Evolutionary conservation across 1,140 invertebrate species (phyloP).

Genomic region (Anthonomus grandis): DNA sequence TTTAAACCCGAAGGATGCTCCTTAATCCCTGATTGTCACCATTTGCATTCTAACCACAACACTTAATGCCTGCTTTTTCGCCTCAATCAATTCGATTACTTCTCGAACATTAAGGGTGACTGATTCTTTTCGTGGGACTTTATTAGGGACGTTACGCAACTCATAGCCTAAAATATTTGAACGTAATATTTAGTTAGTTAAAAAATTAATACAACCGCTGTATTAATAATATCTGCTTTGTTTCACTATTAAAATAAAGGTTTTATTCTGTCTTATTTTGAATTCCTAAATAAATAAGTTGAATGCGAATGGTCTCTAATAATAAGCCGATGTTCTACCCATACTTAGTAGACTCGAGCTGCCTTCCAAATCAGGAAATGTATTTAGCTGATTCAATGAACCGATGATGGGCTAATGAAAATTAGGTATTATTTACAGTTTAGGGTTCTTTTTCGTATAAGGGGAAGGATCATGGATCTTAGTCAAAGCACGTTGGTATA

Average conservation of each 20-base stretch:
- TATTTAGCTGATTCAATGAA: constrained; percentile 28
- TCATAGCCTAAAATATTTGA: too few species aligned
- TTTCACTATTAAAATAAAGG: too few species aligned
- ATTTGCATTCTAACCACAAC: constrained; percentile 27
- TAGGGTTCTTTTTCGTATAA: too few species aligned
- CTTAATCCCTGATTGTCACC: constrained; percentile 20
- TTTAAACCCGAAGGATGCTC: too few species aligned
- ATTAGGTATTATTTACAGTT: constrained; percentile 29
- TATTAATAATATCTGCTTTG: too few species aligned
- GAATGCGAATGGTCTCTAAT: not conserved
- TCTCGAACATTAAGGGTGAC: constrained; percentile 4
- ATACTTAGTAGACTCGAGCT: constrained; percentile 27
- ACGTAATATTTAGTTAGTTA: too few species aligned
- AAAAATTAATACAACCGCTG: too few species aligned
- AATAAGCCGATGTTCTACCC: constrained; percentile 14
- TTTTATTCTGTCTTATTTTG: too few species aligned
- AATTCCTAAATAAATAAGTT: too few species aligned
- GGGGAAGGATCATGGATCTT: too few species aligned
- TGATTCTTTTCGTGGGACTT: constrained; percentile 15
- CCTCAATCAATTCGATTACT: constrained; percentile 28
- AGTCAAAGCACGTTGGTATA: too few species aligned
- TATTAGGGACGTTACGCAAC: too few species aligned
- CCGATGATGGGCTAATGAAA: constrained; percentile 28
- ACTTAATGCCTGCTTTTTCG: constrained; percentile 28
- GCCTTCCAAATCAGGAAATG: constrained; percentile 27